These are phyloP conservation scores for Donacobius atricapilla DNA, from an alignment of 2,113 vertebrate species.

Conservation along the genomic window DNA sequence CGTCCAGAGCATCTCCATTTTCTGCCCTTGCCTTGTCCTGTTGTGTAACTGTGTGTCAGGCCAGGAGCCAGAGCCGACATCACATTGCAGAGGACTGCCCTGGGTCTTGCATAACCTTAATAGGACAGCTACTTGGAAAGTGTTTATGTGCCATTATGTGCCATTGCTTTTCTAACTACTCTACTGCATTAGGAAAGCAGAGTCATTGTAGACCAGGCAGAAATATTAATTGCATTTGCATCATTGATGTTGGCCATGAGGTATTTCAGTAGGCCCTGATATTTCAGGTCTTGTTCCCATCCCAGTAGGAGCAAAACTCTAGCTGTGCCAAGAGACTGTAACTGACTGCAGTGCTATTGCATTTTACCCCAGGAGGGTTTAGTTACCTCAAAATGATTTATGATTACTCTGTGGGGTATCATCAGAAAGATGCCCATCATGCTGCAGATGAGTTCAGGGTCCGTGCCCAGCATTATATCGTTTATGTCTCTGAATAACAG, in stretches of 20 bases:
- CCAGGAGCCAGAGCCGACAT: slow-evolving; percentile 20
- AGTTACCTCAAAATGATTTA: background rate
- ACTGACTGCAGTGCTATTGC: background rate
- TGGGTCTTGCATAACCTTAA: slow-evolving; percentile 43
- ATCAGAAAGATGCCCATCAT: background rate
- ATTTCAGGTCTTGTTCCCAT: background rate
- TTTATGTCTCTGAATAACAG: background rate
- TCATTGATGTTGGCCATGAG: background rate
- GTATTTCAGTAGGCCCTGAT: background rate
- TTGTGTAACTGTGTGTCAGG: slow-evolving; percentile 12
- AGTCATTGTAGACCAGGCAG: background rate
- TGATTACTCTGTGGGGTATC: background rate
- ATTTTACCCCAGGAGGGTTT: background rate
- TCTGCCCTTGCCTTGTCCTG: background rate
- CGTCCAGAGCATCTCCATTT: background rate
- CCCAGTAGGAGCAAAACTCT: background rate
- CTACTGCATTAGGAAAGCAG: background rate
- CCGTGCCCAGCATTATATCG: background rate
- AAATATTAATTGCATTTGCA: background rate
- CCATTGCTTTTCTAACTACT: background rate
- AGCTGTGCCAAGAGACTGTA: background rate
- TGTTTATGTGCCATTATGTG: background rate
- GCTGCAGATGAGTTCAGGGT: background rate
- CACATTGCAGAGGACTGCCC: background rate
- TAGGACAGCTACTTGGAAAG: slow-evolving; percentile 9